phyloP scores from a whole-genome alignment of 2,113 vertebrate species.

The Tragelaphus strepsiceros region DNA sequence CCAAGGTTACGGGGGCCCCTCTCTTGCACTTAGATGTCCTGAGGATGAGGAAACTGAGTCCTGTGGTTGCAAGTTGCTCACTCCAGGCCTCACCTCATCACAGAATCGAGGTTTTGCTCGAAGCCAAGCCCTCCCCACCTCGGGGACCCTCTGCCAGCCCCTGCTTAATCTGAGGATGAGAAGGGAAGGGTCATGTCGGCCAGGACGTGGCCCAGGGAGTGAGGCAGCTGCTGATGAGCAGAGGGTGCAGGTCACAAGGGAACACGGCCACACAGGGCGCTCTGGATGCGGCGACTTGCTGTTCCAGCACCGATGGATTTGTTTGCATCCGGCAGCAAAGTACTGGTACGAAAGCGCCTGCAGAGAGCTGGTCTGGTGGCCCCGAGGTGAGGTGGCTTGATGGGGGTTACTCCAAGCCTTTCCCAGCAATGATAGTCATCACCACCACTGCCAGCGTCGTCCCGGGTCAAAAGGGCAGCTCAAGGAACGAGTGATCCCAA shows the following conservation, averaged over 20 bases:
- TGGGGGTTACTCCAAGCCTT: too few relatives aligned
- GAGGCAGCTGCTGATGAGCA: accelerated
- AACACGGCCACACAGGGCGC: accelerated
- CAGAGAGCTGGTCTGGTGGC: background rate
- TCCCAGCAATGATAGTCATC: accelerated
- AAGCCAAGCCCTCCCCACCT: background rate
- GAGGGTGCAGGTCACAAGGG: background rate
- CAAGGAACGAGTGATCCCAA: accelerated
- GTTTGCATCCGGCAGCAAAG: background rate
- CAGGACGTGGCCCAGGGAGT: accelerated
- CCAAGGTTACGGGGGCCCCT: accelerated
- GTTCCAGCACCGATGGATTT: accelerated
- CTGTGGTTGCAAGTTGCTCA: background rate
- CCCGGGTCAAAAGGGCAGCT: background rate
- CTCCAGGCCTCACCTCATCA: background rate
- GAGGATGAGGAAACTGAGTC: background rate
- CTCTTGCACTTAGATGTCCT: background rate
- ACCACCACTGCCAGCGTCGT: accelerated
- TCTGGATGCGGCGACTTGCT: accelerated
- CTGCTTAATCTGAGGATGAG: background rate
- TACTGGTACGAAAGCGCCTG: accelerated
- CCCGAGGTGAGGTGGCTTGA: accelerated
- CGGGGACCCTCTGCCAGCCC: background rate
- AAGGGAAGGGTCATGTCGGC: background rate
- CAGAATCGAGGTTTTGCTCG: too few relatives aligned